Base-by-base conservation (phyloP, 2,797 vertebrate species). In the Enteromius treurensis region DNA sequence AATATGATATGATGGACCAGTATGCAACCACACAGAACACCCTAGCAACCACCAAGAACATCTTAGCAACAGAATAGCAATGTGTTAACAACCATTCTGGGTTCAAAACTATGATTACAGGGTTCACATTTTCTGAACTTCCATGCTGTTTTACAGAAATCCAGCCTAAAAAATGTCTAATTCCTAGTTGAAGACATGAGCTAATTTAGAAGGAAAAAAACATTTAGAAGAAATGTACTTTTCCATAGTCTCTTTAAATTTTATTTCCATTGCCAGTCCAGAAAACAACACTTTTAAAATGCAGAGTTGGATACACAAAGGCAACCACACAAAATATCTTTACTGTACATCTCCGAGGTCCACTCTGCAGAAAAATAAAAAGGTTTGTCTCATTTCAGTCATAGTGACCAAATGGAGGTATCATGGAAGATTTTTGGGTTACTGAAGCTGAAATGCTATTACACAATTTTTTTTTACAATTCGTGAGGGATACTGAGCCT, bases 351-450 rank as follows among this genome's bases (percentile, higher is more conserved):
- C n/a, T 58, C 3, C 10, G 23, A 58, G 51, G n/a, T 58, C 55
- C 21, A n/a, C 53, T 58, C 9, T 58, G 34, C 65, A 68, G 34
- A 40, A 40, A 40, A n/a, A 5, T 60, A 4, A 11, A 10, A 40
- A 68, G 7, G 62, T 37, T 65, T 65, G 32, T 37, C 3, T 17
- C 14, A 64, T 3, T 64, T 64, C 6, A 68, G 34, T 40, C 4
- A n/a, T 42, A 42, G 2, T 69, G 37, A 42, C n/a, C n/a, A 70
- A 70, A 70, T 45, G 68, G 67, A 45, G 67, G n/a, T 70, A 11
- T 6, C 37, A 42, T 14, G 7, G 42, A 47, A 26, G 6, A 42
- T 69, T n/a, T 26, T 45, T 15, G 68, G n/a, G 5, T 70, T 70
- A 23, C 21, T 15, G 13, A 17, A 45, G 37, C 0, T 45, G 14